A percentile compares a stretch with the other conserved stretches of the same genome.
These are phyloP conservation scores for Leistus spinibarbis DNA, from an alignment of 2,888 invertebrate genomes.

Conservation along the genomic window DNA sequence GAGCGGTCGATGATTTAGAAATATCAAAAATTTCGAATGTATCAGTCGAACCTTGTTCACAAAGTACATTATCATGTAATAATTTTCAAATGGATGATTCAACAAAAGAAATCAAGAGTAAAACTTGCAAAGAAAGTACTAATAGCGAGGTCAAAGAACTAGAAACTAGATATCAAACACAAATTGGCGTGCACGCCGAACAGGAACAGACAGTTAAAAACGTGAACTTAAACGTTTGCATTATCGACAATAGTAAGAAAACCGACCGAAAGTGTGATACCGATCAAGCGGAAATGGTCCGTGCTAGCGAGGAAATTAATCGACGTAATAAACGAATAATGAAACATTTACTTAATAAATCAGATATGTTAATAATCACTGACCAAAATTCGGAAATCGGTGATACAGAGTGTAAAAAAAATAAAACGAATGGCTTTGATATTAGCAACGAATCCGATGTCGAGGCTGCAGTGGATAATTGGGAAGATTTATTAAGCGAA, in stretches of 20 bases:
- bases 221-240: background rate
- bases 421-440: conserved; percentile 37
- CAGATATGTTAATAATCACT: conserved; percentile 71
- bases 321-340: conserved; percentile 68
- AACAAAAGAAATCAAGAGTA: background rate
- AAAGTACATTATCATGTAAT: background rate
- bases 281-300: conserved; percentile 19
- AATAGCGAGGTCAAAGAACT: background rate
- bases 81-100: background rate
- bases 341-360: conserved; percentile 64
- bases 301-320: conserved; percentile 60
- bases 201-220: background rate
- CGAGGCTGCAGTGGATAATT: conserved; percentile 31
- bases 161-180: background rate
- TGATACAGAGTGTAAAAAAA: conserved; percentile 2
- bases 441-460: conserved; percentile 41
- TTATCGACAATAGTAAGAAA: background rate
- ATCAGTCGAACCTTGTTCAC: background rate
- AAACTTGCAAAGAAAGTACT: background rate
- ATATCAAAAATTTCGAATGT: background rate
- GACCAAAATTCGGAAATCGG: conserved; percentile 54
- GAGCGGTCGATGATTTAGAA: background rate
- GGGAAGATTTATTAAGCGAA: conserved; percentile 34
- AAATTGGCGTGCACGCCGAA: background rate
- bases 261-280: conserved; percentile 15